phyloP scores from a whole-genome alignment of 2,113 vertebrate species.

The Eolophus roseicapilla region DNA sequence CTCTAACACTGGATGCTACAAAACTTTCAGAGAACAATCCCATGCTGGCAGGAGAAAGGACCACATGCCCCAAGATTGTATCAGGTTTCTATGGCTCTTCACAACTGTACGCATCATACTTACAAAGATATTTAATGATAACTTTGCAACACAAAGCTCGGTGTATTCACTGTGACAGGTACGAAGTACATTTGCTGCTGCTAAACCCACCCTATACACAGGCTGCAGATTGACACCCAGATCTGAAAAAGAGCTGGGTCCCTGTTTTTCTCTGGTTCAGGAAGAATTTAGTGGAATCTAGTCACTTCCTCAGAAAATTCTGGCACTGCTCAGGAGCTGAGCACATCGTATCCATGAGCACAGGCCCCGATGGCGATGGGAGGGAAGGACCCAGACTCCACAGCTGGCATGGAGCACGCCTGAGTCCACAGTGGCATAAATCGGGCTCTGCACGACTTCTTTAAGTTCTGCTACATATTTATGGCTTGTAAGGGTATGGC shows the following conservation, averaged over 20 bases:
- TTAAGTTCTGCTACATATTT: neutral
- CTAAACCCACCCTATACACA: neutral
- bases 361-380: rapidly evolving
- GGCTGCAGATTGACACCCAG: neutral
- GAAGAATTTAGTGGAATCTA: neutral
- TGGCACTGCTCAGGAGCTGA: neutral
- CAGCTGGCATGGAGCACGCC: rapidly evolving
- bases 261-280: neutral
- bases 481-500: neutral
- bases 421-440: neutral
- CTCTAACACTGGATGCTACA: neutral
- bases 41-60: neutral
- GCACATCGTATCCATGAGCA: neutral
- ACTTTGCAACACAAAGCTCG: rapidly evolving
- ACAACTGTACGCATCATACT: rapidly evolving
- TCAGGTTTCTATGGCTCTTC: neutral
- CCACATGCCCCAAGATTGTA: neutral
- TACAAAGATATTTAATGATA: neutral
- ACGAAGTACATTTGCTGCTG: rapidly evolving
- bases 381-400: neutral
- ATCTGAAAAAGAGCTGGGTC: rapidly evolving
- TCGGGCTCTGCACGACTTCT: neutral
- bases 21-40: neutral
- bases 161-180: neutral
- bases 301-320: neutral